phyloP scores from a whole-genome alignment of 2,888 invertebrate species.

The Nudaria mundana region DNA sequence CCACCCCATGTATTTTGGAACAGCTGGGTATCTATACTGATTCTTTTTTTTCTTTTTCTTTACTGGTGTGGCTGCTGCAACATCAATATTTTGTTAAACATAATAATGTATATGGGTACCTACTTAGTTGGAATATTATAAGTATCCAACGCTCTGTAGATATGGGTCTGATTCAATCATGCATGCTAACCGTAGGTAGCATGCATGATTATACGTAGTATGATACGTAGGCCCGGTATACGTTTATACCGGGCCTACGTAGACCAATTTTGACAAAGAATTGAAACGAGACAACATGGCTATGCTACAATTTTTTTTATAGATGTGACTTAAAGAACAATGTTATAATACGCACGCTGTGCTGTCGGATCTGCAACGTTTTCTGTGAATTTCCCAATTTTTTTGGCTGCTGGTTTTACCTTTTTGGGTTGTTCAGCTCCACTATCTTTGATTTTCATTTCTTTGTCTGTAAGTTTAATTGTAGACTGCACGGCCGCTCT shows the following conservation, averaged over 20 bases:
- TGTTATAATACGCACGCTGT: constrained; percentile 36
- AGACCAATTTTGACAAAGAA: too few relatives aligned
- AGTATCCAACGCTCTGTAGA: too few relatives aligned
- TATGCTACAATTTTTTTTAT: too few relatives aligned
- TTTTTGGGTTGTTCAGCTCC: constrained; percentile 36
- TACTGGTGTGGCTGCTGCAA: constrained; percentile 37
- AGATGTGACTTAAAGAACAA: background rate
- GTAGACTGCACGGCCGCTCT: constrained; percentile 4
- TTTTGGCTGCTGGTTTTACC: constrained; percentile 39
- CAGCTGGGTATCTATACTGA: constrained; percentile 58
- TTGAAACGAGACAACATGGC: too few relatives aligned
- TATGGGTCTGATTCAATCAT: too few relatives aligned
- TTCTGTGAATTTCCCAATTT: constrained; percentile 54
- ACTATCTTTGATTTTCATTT: constrained; percentile 33
- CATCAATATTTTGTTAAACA: background rate
- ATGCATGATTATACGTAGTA: too few relatives aligned
- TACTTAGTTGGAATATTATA: background rate
- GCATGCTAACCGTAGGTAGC: too few relatives aligned
- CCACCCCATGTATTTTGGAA: constrained; percentile 73
- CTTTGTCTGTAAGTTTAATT: constrained; percentile 17
- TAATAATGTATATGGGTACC: too few relatives aligned
- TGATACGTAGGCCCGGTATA: too few relatives aligned
- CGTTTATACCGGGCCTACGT: too few relatives aligned
- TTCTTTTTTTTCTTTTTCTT: constrained; percentile 40
- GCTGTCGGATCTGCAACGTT: constrained; percentile 31